Base-by-base conservation (phyloP, 2,113 vertebrate genomes). In the Corythaeola cristata region DNA sequence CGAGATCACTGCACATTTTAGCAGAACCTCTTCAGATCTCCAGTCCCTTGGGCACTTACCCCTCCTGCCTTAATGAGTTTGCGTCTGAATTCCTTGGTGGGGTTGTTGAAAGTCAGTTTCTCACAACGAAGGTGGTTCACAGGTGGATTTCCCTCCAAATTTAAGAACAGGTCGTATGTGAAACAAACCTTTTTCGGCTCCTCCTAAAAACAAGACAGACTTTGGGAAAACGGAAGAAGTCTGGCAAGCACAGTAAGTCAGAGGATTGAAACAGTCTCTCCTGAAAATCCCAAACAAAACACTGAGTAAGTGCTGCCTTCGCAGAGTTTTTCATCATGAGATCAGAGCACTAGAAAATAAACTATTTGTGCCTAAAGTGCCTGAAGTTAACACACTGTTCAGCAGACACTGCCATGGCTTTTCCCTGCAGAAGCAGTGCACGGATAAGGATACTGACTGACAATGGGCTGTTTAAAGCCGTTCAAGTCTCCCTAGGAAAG, bases 31-130 rank as follows among this genome's bases (percentile, higher is more conserved):
- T 47, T 17, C 27, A 49, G 39, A 35, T 47, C 33, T 87, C 62
- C 8, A 19, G 9, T 3, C 41, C 52, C 45, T 1, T 5, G 4
- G 30, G 58, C 85, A 98, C 98, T 98, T 98, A 99, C 99, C 98
- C 99, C 99, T 97, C 99, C 99, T 16, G 99, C 99, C 97, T 97
- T 99, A 82, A 99, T 98, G 86, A 99, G 98, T 94, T 99, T 99
- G 97, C 98, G 99, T 62, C 99, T 99, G 98, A 99, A 99, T 93
- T 99, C 99, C 94, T 98, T 98, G 89, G 99, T 99, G 96, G 99
- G 99, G 97, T 99, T 99, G 98, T 99, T 99, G 97, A 99, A 99
- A 93, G 99, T 99, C 94, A 99, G 98, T 82, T 99, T 99, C 98
- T 99, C 99, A 44, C 99, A 99, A 93, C 99, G 99, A 74, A 99